These are phyloP conservation scores for Orthosia incerta DNA, from an alignment of 2,888 invertebrate species.

Conservation along the genomic window DNA sequence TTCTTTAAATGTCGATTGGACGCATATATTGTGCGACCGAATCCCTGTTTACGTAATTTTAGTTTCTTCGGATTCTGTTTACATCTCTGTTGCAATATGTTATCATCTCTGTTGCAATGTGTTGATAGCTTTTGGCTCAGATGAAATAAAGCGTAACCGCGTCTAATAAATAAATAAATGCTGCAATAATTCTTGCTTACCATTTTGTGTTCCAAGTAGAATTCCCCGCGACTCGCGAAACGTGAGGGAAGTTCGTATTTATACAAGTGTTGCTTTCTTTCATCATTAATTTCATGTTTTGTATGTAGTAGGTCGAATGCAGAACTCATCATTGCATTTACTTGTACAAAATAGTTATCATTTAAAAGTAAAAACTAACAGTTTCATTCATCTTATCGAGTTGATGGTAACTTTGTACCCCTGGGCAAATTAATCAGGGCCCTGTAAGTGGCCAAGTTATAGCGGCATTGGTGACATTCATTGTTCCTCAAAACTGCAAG, in stretches of 20 bases:
- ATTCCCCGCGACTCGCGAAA: constrained; percentile 1
- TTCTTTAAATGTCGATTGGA: no score
- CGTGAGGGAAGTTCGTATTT: background rate
- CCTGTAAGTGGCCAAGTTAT: background rate
- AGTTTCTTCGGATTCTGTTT: background rate
- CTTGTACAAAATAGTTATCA: no score
- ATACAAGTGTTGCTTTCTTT: background rate
- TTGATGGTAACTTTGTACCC: no score
- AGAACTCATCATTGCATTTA: no score
- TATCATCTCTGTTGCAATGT: background rate
- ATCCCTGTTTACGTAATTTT: background rate
- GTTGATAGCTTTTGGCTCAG: background rate
- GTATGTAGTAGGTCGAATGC: background rate
- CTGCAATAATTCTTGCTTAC: constrained; percentile 6
- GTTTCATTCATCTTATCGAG: no score
- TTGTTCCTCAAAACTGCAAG: background rate
- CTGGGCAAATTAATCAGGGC: background rate
- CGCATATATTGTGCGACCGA: no score
- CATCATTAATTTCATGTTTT: background rate
- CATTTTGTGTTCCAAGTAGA: background rate
- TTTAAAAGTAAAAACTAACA: no score
- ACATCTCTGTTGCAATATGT: constrained; percentile 11
- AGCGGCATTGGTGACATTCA: background rate
- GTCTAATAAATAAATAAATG: background rate
- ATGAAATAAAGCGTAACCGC: no score